Base-by-base conservation (phyloP, 2,113 vertebrate species). In the Thymallus thymallus region DNA sequence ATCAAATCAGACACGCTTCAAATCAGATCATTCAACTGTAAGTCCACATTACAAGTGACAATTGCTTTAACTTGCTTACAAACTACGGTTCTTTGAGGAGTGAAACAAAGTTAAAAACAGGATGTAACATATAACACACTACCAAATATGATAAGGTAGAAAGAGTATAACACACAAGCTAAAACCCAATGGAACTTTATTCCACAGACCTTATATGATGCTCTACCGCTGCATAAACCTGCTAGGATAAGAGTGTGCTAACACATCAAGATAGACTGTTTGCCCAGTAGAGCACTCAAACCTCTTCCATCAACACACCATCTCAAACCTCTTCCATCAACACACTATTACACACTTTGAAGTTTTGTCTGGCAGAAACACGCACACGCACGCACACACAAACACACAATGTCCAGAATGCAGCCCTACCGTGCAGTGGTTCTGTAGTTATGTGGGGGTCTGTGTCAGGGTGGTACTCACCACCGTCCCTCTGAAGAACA, bases 401-500 rank as follows among this genome's bases (percentile, higher is more conserved):
- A 3, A 77, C 66, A 69, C 1, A 46, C 23, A 30, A 12, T 67
- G 32, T 72, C 60, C 48, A 60, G 48, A 69, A 41, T 26, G 71
- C 63, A 80, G 76, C 72, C 83, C 86, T 87, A 84, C 86, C 86
- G 80, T 87, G 75, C 75, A 78, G 81, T 26, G 69, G 76, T 75
- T 77, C 60, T 78, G 77, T 71, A 68, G 78, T 66, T 71, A 46
- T 82, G 75, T 75, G 79, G 79, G 77, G 86, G 81, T 85, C 77
- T 84, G 73, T 56, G 72, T 74, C 78, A 76, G 75, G 75, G 76
- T 81, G 72, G 71, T 72, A 77, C 79, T 73, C 69, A 73, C 75
- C 73, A 82, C 66, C 30, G 71, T 79, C 78, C 73, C 81, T 75
- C 77, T 62, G 61, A 51, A 73, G 79, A 41, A 41, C 48, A 61